phyloP scores from a whole-genome alignment of 2,113 vertebrate species.

The Cyrtonyx montezumae region DNA sequence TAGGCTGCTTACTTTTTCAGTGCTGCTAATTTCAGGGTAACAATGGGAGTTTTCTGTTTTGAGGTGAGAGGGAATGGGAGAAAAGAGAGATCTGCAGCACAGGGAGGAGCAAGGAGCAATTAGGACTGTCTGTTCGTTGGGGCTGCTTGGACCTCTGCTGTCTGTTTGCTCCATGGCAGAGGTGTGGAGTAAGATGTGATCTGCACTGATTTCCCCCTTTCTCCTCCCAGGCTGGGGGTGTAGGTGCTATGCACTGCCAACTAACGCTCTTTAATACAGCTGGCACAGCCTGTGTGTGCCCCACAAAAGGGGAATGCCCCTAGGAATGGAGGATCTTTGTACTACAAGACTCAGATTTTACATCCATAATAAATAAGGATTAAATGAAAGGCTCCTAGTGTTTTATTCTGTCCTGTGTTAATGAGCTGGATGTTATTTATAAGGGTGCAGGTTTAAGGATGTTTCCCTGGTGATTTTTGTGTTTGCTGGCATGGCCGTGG shows the following conservation, averaged over 20 bases:
- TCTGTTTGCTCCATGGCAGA: neutral
- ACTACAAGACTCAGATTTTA: neutral
- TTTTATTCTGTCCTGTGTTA: constrained; percentile 2
- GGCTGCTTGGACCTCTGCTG: neutral
- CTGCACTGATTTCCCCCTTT: neutral
- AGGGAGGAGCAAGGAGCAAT: neutral
- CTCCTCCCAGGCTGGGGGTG: neutral
- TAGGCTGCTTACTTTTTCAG: constrained; percentile 3
- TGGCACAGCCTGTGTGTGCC: neutral
- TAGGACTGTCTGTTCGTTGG: neutral
- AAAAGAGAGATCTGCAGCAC: neutral
- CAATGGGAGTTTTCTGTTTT: neutral
- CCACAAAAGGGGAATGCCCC: neutral
- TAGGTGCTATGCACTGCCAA: neutral
- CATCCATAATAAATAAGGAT: neutral
- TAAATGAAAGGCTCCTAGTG: neutral
- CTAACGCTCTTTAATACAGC: neutral
- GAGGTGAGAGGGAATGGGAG: neutral
- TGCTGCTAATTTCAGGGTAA: constrained; percentile 29
- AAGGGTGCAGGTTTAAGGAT: neutral
- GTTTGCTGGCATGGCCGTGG: neutral
- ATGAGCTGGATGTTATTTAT: neutral
- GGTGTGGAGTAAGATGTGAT: neutral
- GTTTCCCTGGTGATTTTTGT: neutral
- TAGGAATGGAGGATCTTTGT: neutral